Evolutionary conservation across 2,888 invertebrate genomes (phyloP).

Genomic region (Dynastes tityus): DNA sequence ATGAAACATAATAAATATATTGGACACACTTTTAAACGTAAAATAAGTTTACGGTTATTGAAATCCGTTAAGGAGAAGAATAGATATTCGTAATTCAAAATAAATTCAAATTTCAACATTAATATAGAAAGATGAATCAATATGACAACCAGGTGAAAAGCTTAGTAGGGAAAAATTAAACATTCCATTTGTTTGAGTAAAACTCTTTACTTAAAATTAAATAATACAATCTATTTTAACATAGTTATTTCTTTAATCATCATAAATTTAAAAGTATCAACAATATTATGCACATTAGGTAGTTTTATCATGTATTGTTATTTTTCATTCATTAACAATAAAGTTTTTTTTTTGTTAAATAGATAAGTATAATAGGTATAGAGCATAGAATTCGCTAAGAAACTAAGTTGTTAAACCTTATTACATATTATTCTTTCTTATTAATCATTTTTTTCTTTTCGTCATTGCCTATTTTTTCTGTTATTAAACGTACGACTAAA

Average conservation of each 20-base stretch:
- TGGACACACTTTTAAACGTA: no score
- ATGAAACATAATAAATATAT: no score
- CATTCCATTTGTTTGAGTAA: conserved; percentile 6
- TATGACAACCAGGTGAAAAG: background rate
- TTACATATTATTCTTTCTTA: conserved; percentile 25
- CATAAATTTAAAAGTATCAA: conserved; percentile 59
- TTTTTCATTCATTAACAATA: conserved; percentile 60
- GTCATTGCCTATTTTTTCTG: conserved; percentile 27
- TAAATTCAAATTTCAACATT: no score
- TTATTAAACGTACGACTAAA: conserved; percentile 54
- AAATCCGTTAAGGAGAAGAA: no score
- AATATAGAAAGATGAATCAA: no score
- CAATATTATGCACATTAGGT: conserved; percentile 57
- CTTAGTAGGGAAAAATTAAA: background rate
- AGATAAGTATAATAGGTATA: conserved; percentile 51
- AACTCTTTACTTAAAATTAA: conserved; percentile 46
- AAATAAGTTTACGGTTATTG: no score
- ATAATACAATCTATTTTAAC: conserved; percentile 57
- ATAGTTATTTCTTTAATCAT: conserved; percentile 55
- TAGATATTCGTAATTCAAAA: no score
- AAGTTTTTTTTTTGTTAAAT: conserved; percentile 30
- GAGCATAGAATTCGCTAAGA: conserved; percentile 61
- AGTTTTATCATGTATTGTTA: conserved; percentile 33
- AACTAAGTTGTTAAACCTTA: conserved; percentile 55
- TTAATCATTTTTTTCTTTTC: conserved; percentile 32